A percentile compares a stretch with the other conserved stretches of the same genome.
Conservation (phyloP, 2,797 vertebrate species). For the Loriculus beryllinus region DNA sequence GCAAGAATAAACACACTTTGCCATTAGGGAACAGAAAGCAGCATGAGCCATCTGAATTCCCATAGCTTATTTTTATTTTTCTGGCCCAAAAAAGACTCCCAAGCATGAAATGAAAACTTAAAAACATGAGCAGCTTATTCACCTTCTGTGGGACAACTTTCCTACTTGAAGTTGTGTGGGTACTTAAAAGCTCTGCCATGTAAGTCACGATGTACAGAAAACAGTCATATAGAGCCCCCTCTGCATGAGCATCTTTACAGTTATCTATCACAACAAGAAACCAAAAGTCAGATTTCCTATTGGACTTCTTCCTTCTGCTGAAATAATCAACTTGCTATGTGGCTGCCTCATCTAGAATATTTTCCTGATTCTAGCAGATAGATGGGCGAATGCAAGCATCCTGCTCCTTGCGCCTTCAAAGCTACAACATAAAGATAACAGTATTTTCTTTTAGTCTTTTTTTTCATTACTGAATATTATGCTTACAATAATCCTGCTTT, state of each 20-base stretch:
- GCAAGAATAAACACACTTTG: not conserved
- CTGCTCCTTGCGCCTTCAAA: constrained; percentile 58
- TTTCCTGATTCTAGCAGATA: constrained; percentile 13
- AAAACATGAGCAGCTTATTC: not conserved
- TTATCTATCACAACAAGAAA: not conserved
- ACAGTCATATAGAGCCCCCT: not conserved
- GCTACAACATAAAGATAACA: constrained; percentile 29
- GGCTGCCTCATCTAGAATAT: not conserved
- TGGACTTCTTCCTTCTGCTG: not conserved
- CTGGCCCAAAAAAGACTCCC: not conserved
- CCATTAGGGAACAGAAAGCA: not conserved
- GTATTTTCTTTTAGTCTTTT: constrained; percentile 68
- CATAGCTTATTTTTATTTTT: not conserved
- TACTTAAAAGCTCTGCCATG: not conserved
- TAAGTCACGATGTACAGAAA: not conserved
- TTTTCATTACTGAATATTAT: constrained; percentile 60
- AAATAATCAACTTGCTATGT: not conserved
- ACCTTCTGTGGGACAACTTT: not conserved
- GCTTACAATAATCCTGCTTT: constrained; percentile 53
- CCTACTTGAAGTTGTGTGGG: not conserved
- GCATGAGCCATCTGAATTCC: not conserved
- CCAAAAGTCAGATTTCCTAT: not conserved
- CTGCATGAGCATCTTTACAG: not conserved
- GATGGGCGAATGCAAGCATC: constrained; percentile 11
- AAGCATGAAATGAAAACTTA: not conserved